Percentiles rank a stretch among this genome's conserved stretches.
Evolutionary conservation across 1,140 invertebrate species (phyloP).

Genomic region (Drosophila punjabiensis): DNA sequence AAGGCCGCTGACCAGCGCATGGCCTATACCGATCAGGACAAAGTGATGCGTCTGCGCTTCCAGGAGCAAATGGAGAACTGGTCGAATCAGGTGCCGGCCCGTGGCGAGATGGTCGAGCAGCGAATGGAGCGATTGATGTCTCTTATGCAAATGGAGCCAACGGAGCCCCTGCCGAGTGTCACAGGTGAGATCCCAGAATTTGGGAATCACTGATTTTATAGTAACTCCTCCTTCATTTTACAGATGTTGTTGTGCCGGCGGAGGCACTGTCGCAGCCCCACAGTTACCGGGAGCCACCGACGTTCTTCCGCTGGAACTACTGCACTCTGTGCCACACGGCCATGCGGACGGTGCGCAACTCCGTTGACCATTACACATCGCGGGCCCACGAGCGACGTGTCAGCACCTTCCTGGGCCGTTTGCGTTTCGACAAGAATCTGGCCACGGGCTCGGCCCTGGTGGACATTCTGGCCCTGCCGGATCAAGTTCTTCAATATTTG

Average conservation of each 20-base stretch:
- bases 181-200: slow-evolving; percentile 18
- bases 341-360: slow-evolving; percentile 63
- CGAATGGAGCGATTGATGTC: not conserved
- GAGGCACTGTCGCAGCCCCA: not conserved
- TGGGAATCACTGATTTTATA: not conserved
- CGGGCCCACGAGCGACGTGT: slow-evolving; percentile 85
- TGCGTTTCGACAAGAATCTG: slow-evolving; percentile 46
- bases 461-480: slow-evolving; percentile 1
- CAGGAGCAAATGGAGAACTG: not conserved
- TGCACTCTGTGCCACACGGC: slow-evolving; percentile 57
- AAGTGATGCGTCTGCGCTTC: slow-evolving; percentile 4
- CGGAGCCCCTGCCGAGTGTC: not conserved
- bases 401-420: slow-evolving; percentile 73
- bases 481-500: slow-evolving; percentile 51
- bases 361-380: slow-evolving; percentile 85
- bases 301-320: slow-evolving; percentile 62
- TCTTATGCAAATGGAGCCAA: not conserved
- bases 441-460: not conserved
- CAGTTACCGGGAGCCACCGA: slow-evolving; percentile 37
- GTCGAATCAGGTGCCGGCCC: not conserved
- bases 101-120: not conserved
- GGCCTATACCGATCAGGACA: slow-evolving; percentile 23
- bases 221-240: not conserved
- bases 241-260: slow-evolving; percentile 4
- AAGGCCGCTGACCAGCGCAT: not conserved